Conservation (phyloP, 2,888 invertebrate genomes). For the Sarcophaga carnaria region DNA sequence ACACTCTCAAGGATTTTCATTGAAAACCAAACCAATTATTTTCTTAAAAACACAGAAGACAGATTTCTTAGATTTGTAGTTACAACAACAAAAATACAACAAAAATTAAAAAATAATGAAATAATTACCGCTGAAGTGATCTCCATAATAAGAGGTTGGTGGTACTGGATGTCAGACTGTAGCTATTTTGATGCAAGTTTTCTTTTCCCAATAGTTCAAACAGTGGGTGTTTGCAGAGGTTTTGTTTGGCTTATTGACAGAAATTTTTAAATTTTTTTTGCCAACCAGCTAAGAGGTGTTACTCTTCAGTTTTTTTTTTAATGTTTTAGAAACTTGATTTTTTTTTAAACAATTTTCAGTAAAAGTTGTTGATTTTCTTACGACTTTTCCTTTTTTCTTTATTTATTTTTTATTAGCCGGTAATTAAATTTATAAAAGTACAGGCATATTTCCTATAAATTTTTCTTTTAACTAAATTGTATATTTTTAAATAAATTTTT, state of each 20-base stretch:
- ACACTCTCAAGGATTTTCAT: slow-evolving; percentile 50
- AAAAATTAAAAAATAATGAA: slow-evolving; percentile 19
- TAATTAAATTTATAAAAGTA: slow-evolving; percentile 23
- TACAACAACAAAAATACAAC: slow-evolving; percentile 17
- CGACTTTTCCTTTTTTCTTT: background rate
- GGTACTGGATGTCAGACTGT: background rate
- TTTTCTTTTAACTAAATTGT: slow-evolving; percentile 17
- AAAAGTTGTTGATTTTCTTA: slow-evolving; percentile 42
- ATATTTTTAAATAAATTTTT: slow-evolving; percentile 23
- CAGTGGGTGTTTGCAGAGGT: slow-evolving; percentile 54
- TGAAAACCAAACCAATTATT: slow-evolving; percentile 17
- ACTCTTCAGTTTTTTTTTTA: slow-evolving; percentile 19
- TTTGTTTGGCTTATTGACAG: slow-evolving; percentile 9
- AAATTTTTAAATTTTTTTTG: background rate
- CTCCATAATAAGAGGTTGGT: slow-evolving; percentile 41
- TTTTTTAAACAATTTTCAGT: slow-evolving; percentile 23
- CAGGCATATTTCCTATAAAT: slow-evolving; percentile 10
- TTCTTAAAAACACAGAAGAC: background rate
- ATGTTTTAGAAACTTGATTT: slow-evolving; percentile 26
- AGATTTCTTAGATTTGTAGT: background rate
- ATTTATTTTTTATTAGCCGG: slow-evolving; percentile 4
- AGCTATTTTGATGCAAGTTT: slow-evolving; percentile 27
- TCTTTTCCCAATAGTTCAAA: slow-evolving; percentile 27
- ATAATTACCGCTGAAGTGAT: slow-evolving; percentile 59
- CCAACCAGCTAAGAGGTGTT: slow-evolving; percentile 37